Conservation (phyloP, 2,113 vertebrate genomes). For the Ictalurus furcatus region DNA sequence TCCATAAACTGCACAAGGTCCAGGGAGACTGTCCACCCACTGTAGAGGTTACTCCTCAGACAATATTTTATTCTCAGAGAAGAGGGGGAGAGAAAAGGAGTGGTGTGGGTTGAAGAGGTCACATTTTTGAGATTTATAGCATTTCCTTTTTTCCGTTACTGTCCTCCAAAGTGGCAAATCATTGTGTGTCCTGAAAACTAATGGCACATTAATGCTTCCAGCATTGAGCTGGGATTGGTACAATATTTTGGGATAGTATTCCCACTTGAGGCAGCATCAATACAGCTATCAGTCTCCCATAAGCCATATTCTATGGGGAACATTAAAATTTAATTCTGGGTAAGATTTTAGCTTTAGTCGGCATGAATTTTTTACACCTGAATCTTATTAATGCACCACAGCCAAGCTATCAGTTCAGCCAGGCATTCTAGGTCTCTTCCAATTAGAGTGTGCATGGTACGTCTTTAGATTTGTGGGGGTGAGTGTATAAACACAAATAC, state of each 20-base stretch:
- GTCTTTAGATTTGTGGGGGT: neutral
- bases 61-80: slow-evolving; percentile 42
- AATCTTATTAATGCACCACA: slow-evolving; percentile 68
- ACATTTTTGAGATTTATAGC: slow-evolving; percentile 35
- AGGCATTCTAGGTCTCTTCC: slow-evolving; percentile 62
- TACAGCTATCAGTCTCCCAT: slow-evolving; percentile 60
- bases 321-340: slow-evolving; percentile 63
- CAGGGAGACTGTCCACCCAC: neutral
- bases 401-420: slow-evolving; percentile 48
- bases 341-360: slow-evolving; percentile 67
- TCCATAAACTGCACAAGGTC: neutral
- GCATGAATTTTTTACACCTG: slow-evolving; percentile 72
- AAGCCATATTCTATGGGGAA: slow-evolving; percentile 49
- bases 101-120: slow-evolving; percentile 42
- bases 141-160: slow-evolving; percentile 34
- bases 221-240: slow-evolving; percentile 34
- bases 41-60: slow-evolving; percentile 37
- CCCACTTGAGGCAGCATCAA: slow-evolving; percentile 57
- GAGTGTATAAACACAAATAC: slow-evolving; percentile 4
- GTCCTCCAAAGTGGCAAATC: slow-evolving; percentile 16
- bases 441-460: slow-evolving; percentile 62
- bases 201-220: slow-evolving; percentile 23
- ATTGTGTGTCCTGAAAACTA: slow-evolving; percentile 22
- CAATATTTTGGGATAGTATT: slow-evolving; percentile 21
- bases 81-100: neutral